These are phyloP conservation scores for Protonibea diacanthus DNA, from an alignment of 2,797 vertebrate genomes.

Conservation along the genomic window DNA sequence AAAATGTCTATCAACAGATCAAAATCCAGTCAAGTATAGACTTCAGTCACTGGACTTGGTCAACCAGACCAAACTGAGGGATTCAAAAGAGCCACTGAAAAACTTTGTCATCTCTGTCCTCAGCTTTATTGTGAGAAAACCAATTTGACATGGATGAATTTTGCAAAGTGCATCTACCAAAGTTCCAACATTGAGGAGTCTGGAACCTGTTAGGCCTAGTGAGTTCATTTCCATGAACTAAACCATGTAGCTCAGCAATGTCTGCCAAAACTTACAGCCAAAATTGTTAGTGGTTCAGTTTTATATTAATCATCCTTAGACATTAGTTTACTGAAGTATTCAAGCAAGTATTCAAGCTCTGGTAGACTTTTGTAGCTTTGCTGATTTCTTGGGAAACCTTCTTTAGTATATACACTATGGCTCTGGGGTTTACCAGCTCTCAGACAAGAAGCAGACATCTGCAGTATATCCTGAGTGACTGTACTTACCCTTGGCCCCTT, in stretches of 20 bases:
- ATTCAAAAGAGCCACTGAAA: not conserved
- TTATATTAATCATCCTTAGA: constrained; percentile 36
- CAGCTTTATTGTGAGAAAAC: constrained; percentile 12
- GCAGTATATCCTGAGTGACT: constrained; percentile 10
- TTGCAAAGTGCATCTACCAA: constrained; percentile 18
- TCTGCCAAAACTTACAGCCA: constrained; percentile 44
- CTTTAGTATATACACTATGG: not conserved
- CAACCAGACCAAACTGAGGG: not conserved
- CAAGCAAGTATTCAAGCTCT: not conserved
- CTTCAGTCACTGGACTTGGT: not conserved
- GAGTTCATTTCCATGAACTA: constrained; percentile 34
- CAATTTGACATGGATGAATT: not conserved
- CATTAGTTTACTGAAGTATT: constrained; percentile 38
- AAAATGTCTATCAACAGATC: not conserved
- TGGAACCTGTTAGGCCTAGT: constrained; percentile 16
- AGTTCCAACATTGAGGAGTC: constrained; percentile 16
- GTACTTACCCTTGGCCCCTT: constrained; percentile 91
- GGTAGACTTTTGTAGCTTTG: not conserved
- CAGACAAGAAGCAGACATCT: constrained; percentile 25
- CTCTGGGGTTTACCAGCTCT: constrained; percentile 3
- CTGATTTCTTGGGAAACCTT: constrained; percentile 19
- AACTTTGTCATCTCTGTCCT: constrained; percentile 11
- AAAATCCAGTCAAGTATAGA: not conserved
- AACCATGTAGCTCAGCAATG: constrained; percentile 12
- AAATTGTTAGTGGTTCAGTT: constrained; percentile 24